phyloP scores from a whole-genome alignment of 2,113 vertebrate species.

The Callocephalon fimbriatum region DNA sequence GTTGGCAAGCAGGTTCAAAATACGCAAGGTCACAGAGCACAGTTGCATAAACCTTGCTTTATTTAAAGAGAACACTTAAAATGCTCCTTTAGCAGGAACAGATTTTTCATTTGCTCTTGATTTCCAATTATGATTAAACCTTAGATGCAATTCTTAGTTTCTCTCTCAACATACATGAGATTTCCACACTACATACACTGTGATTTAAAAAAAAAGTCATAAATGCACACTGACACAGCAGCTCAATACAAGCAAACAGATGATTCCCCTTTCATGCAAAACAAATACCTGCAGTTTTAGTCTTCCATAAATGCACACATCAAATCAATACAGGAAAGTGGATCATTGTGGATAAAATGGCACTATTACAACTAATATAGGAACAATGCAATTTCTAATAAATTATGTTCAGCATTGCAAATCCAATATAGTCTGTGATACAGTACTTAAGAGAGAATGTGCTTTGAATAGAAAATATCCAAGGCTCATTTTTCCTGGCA shows the following conservation, averaged over 20 bases:
- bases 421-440: neutral
- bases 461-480: neutral
- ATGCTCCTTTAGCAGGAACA: neutral
- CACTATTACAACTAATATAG: neutral
- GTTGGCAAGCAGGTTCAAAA: neutral
- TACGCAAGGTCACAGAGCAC: neutral
- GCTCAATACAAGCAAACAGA: neutral
- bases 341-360: neutral
- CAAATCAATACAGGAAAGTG: neutral
- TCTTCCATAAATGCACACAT: neutral
- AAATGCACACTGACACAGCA: neutral
- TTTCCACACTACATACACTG: neutral
- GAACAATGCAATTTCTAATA: neutral
- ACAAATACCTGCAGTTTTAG: neutral
- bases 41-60: neutral
- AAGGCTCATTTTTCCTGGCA: neutral
- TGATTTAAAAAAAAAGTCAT: neutral
- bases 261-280: neutral
- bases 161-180: neutral
- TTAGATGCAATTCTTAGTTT: neutral
- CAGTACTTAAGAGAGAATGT: neutral
- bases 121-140: neutral
- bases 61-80: neutral
- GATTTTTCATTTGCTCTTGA: neutral
- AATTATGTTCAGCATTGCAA: neutral